Evolutionary conservation across 1,140 invertebrate species (phyloP).

Genomic region (Streblospio benedicti): DNA sequence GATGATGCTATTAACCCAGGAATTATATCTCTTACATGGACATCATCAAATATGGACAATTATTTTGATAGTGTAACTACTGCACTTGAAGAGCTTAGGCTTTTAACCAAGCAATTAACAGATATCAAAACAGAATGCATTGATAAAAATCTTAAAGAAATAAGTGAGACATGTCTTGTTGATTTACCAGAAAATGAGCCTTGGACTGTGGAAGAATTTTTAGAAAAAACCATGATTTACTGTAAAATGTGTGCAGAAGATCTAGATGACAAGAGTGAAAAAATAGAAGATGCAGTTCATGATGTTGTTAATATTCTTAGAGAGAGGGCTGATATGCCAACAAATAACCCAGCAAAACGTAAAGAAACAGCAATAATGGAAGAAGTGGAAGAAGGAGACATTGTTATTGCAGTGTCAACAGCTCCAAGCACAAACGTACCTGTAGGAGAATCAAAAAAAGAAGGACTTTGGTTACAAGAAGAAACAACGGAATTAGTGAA

Average conservation of each 20-base stretch:
- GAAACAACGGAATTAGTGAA: slow-evolving; percentile 17
- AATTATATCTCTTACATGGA: slow-evolving; percentile 67
- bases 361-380: background rate
- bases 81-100: slow-evolving; percentile 70
- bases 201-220: slow-evolving; percentile 74
- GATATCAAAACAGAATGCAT: slow-evolving; percentile 83
- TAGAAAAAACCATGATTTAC: slow-evolving; percentile 58
- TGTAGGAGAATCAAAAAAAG: background rate
- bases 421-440: no score
- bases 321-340: background rate
- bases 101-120: slow-evolving; percentile 61
- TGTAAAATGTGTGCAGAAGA: background rate
- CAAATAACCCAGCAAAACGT: no score
- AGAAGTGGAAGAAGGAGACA: background rate
- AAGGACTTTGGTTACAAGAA: background rate
- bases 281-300: slow-evolving; percentile 7
- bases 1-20: slow-evolving; percentile 52
- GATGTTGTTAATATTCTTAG: background rate
- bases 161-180: slow-evolving; percentile 70
- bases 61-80: slow-evolving; percentile 59
- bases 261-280: background rate
- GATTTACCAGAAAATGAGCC: slow-evolving; percentile 64
- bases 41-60: slow-evolving; percentile 61
- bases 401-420: background rate
- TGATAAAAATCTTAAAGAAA: slow-evolving; percentile 69